These are phyloP conservation scores for Isichthys henryi DNA, from an alignment of 2,113 vertebrate genomes.

Conservation along the genomic window DNA sequence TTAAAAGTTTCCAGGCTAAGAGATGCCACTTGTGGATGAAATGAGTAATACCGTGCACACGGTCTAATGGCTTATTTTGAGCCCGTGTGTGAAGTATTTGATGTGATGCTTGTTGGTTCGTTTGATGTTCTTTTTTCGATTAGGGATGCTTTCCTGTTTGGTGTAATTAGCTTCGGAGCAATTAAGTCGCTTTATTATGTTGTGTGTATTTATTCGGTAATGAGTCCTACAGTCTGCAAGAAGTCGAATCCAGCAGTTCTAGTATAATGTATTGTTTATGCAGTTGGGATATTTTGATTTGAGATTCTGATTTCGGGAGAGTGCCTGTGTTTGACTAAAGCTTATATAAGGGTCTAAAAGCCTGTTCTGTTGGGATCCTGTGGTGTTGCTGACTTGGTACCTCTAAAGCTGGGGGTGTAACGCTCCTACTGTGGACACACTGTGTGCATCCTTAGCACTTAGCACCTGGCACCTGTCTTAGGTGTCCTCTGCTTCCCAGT, in stretches of 20 bases:
- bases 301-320: not conserved
- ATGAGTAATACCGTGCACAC: not conserved
- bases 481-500: not conserved
- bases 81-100: not conserved
- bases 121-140: not conserved
- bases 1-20: not conserved
- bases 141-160: not conserved
- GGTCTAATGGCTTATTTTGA: not conserved
- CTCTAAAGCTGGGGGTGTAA: not conserved
- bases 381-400: not conserved
- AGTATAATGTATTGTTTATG: not conserved
- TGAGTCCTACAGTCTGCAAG: not conserved
- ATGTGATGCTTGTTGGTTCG: not conserved
- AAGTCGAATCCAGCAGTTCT: not conserved
- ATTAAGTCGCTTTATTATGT: not conserved
- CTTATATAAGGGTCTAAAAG: not conserved
- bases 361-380: not conserved
- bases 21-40: not conserved
- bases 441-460: not conserved
- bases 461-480: not conserved
- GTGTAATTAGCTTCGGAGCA: not conserved
- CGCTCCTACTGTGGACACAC: not conserved
- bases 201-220: not conserved
- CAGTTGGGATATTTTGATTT: not conserved
- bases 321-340: not conserved